Conservation (phyloP, 64 coral and sea anemone genomes). For the Platygyra sinensis region DNA sequence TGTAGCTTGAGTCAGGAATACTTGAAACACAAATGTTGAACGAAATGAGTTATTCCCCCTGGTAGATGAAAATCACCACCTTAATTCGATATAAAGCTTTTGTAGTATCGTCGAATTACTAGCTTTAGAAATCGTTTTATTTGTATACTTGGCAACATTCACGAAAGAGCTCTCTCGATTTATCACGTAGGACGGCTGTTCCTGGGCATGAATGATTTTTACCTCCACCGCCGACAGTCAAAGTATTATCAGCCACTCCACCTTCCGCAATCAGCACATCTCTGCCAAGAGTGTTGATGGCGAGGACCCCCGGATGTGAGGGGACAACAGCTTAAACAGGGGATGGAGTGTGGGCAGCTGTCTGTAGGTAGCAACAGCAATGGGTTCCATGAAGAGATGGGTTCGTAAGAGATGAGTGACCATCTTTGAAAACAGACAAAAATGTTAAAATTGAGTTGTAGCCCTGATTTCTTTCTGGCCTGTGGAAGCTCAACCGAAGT, state of each 20-base stretch:
- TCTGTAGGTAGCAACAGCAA: conserved; percentile 80
- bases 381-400: conserved; percentile 83
- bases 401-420: conserved; percentile 70
- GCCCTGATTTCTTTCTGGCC: too few species aligned
- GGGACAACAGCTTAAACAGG: conserved; percentile 78
- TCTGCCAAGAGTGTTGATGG: conserved; percentile 79
- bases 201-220: neutral
- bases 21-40: too few species aligned
- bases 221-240: conserved; percentile 39
- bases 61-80: too few species aligned
- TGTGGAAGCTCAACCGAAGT: too few species aligned
- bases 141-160: too few species aligned
- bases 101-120: too few species aligned
- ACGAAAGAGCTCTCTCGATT: too few species aligned
- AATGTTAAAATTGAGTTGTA: neutral
- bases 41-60: too few species aligned
- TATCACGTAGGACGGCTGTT: too few species aligned
- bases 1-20: too few species aligned
- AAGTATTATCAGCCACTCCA: conserved; percentile 28
- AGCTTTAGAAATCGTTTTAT: too few species aligned
- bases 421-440: conserved; percentile 49
- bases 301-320: conserved; percentile 77
- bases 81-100: too few species aligned
- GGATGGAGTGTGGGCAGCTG: conserved; percentile 86
- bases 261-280: conserved; percentile 63